Conservation (phyloP, 2,888 invertebrate species). For the Metopia argyrocephala region DNA sequence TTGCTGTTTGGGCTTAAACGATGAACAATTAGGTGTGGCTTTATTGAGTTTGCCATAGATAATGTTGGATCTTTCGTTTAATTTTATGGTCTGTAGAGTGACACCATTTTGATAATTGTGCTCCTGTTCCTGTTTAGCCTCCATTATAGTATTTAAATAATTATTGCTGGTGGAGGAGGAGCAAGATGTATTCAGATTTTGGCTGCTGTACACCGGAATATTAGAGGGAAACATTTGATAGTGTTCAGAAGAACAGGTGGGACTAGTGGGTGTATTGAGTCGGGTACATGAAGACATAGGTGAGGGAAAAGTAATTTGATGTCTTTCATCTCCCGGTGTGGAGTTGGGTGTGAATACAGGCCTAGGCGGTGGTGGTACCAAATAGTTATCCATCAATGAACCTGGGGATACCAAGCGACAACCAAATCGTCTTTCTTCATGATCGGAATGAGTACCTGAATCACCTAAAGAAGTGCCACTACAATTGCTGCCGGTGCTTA, state of each 20-base stretch:
- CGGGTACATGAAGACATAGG: conserved; percentile 74
- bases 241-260: conserved; percentile 73
- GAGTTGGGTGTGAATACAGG: conserved; percentile 78
- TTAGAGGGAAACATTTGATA: conserved; percentile 78
- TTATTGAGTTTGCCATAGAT: conserved; percentile 77
- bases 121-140: conserved; percentile 76
- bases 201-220: conserved; percentile 76
- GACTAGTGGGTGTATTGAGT: conserved; percentile 76
- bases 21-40: conserved; percentile 73
- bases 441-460: conserved; percentile 91
- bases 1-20: conserved; percentile 75
- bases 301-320: conserved; percentile 75
- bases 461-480: conserved; percentile 90
- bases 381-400: conserved; percentile 81
- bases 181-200: conserved; percentile 61
- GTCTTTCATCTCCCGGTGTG: conserved; percentile 77
- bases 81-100: conserved; percentile 77
- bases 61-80: conserved; percentile 76
- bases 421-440: conserved; percentile 83
- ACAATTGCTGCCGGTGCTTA: conserved; percentile 86
- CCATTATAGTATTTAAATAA: conserved; percentile 77
- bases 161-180: conserved; percentile 74
- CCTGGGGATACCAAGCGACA: conserved; percentile 76
- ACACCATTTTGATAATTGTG: conserved; percentile 70
- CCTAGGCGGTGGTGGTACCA: conserved; percentile 83